These are phyloP conservation scores for Paradisaea rubra DNA, from an alignment of 2,113 vertebrate genomes.

Conservation along the genomic window DNA sequence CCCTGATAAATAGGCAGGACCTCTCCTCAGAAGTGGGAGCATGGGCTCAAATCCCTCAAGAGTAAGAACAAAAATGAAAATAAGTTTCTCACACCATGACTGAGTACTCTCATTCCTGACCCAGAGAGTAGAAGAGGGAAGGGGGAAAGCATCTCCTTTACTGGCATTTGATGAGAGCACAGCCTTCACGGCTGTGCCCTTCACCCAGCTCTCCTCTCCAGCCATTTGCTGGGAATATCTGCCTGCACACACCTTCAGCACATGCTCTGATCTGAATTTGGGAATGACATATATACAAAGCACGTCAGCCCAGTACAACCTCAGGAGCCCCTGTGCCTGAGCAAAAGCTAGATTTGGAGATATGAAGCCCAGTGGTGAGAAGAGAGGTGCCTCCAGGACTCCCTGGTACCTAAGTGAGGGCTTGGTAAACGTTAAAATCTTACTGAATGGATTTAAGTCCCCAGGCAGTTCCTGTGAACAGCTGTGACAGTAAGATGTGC, in stretches of 20 bases:
- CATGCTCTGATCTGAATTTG: neutral
- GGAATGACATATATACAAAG: neutral
- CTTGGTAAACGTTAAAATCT: neutral
- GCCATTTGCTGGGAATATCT: neutral
- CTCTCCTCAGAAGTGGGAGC: neutral
- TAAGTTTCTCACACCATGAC: neutral
- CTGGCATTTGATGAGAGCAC: neutral
- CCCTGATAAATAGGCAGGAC: neutral
- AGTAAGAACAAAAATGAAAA: neutral
- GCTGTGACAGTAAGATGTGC: neutral
- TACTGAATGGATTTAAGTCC: neutral
- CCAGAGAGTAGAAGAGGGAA: neutral
- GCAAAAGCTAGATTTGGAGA: neutral
- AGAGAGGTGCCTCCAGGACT: neutral
- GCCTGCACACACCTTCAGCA: neutral
- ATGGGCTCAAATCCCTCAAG: neutral
- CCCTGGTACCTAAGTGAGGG: neutral
- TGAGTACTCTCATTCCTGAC: neutral
- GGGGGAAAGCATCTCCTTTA: neutral
- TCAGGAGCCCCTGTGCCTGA: neutral
- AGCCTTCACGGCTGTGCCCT: neutral
- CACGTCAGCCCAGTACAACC: neutral
- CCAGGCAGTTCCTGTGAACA: neutral
- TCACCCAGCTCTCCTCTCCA: neutral
- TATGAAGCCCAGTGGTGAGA: accelerated